A percentile compares a stretch with the other conserved stretches of the same genome.
phyloP scores from a whole-genome alignment of 2,888 invertebrate species.

The Dynastes grantii region DNA sequence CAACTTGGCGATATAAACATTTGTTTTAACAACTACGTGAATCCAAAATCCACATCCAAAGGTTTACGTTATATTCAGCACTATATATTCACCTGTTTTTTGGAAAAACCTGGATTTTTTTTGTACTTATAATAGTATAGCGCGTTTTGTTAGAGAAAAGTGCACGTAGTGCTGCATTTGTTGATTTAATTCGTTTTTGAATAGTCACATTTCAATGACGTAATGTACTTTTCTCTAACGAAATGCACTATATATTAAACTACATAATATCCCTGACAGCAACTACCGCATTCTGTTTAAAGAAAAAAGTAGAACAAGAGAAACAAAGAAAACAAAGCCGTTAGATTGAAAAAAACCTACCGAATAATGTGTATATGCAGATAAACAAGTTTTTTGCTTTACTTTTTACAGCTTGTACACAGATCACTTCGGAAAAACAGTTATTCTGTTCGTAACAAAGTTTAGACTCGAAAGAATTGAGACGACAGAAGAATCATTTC shows the following conservation, averaged over 20 bases:
- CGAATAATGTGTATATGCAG: constrained; percentile 26
- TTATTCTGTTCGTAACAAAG: background rate
- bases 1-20: too few relatives aligned
- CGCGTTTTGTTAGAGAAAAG: too few relatives aligned
- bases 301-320: background rate
- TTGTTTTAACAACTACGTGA: too few relatives aligned
- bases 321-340: constrained; percentile 37
- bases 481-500: background rate
- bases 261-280: background rate
- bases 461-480: background rate
- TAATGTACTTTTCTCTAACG: too few relatives aligned
- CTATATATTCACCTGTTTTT: background rate
- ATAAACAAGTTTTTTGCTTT: constrained; percentile 14
- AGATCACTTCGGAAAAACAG: background rate
- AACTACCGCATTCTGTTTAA: background rate
- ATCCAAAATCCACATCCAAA: too few relatives aligned
- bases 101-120: background rate
- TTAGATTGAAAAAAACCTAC: constrained; percentile 31
- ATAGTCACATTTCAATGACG: too few relatives aligned
- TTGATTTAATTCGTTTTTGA: too few relatives aligned
- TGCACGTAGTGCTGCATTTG: too few relatives aligned
- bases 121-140: background rate
- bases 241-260: background rate
- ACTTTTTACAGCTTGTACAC: background rate
- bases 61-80: too few relatives aligned